Base-by-base conservation (phyloP, 2,797 vertebrate genomes). In the Sitta carolinensis region DNA sequence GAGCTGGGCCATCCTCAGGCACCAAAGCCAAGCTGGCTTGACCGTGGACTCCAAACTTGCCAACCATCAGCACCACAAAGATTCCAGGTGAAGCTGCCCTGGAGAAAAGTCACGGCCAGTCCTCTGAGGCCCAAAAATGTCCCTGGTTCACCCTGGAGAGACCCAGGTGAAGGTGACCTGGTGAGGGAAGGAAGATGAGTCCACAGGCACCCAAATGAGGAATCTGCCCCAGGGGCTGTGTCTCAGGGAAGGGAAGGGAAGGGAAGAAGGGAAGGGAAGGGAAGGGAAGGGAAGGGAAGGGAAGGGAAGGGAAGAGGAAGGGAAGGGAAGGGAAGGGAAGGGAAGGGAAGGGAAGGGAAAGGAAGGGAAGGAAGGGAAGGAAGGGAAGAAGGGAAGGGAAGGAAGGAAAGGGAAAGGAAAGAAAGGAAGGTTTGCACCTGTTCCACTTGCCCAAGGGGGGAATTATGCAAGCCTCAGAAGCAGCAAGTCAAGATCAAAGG, bases 401-500 rank as follows among this genome's bases (percentile, higher is more conserved):
- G 36, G 74, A n/a, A n/a, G n/a, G n/a, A n/a, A n/a, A n/a, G n/a
- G n/a, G n/a, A n/a, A n/a, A n/a, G n/a, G n/a, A n/a, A n/a, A n/a
- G n/a, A n/a, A n/a, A n/a, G n/a, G 54, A 62, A 94, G 48, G 29
- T 89, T 87, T 94, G 27, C 67, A 87, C 66, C 81, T 87, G 25
- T 34, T 87, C 64, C 40, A 3, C 11, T 70, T 25, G 70, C 90
- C 78, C 77, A 82, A 48, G 81, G 78, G 58, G 70, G 78, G 52
- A 88, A 89, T 93, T 82, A 82, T 90, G 26, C 55, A 45, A 82
- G 26, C 45, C 70, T 92, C 84, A 90, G 84, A 84, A 78, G 84
- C 38, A 79, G 55, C 30, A 79, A 90, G 69, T 55, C 62, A 38
- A 50, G 84, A 94, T 96, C 84, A 95, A 96, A 94, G 22, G 55